phyloP scores from a whole-genome alignment of 2,888 invertebrate species.

The Thera britannica region DNA sequence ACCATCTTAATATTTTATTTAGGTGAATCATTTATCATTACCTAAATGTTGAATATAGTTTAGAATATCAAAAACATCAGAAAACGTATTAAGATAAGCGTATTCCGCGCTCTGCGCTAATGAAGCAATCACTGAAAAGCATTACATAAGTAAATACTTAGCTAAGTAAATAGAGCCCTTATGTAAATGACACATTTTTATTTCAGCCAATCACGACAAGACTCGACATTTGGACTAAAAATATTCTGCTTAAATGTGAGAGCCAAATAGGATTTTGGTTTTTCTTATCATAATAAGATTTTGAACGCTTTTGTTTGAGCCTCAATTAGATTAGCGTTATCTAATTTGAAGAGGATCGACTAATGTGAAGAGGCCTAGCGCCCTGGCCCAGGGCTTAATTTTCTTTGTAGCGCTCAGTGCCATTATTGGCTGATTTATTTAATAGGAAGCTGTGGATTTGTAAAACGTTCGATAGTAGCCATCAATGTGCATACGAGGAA shows the following conservation, averaged over 20 bases:
- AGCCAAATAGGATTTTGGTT: constrained; percentile 27
- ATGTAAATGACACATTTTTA: constrained; percentile 33
- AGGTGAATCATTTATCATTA: too few species aligned
- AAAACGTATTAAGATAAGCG: constrained; percentile 23
- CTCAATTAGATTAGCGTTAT: neutral
- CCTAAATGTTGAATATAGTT: neutral
- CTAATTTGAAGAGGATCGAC: too few species aligned
- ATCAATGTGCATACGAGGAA: too few species aligned
- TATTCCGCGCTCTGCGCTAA: constrained; percentile 19
- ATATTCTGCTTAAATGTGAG: constrained; percentile 25
- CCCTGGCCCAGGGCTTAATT: too few species aligned
- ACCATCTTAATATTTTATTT: too few species aligned
- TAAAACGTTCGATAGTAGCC: too few species aligned
- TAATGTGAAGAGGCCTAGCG: too few species aligned
- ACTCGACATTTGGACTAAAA: constrained; percentile 31
- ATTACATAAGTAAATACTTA: constrained; percentile 24
- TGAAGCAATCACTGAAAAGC: constrained; percentile 24
- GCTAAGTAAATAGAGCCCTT: constrained; percentile 22
- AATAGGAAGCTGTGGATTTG: too few species aligned
- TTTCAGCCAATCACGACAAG: constrained; percentile 32
- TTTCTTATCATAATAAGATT: constrained; percentile 35
- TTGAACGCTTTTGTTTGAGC: constrained; percentile 14
- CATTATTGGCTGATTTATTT: too few species aligned
- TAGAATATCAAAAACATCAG: constrained; percentile 6
- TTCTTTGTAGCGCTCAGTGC: too few species aligned